Conservation (phyloP, 1,140 invertebrate genomes). For the Homarus americanus region DNA sequence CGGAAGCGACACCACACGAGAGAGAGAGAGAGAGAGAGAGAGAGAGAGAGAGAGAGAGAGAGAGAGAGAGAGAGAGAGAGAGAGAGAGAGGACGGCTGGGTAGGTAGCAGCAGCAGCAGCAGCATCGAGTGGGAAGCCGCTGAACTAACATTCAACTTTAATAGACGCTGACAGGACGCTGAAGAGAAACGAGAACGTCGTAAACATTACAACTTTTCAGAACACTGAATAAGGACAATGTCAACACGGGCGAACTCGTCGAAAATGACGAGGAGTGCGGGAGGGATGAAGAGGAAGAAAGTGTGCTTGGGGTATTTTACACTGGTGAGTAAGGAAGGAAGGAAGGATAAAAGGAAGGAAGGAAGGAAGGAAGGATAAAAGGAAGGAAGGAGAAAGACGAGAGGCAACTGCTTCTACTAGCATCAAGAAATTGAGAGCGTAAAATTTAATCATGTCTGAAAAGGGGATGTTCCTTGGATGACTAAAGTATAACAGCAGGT, state of each 20-base stretch:
- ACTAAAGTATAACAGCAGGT: neutral
- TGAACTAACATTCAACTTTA: constrained; percentile 45
- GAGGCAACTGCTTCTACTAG: neutral
- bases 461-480: constrained; percentile 4
- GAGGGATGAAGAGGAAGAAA: too few relatives aligned
- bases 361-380: neutral
- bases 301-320: too few relatives aligned
- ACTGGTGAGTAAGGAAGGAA: neutral
- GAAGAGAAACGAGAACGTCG: constrained; percentile 19
- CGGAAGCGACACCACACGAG: too few relatives aligned
- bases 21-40: neutral
- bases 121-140: constrained; percentile 8
- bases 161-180: constrained; percentile 34
- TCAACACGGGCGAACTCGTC: neutral
- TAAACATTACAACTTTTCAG: constrained; percentile 34
- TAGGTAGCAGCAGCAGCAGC: neutral
- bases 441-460: constrained; percentile 41
- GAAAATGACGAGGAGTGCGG: neutral
- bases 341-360: neutral
- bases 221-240: constrained; percentile 28
- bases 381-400: neutral
- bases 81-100: constrained; percentile 2
- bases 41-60: constrained; percentile 15
- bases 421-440: neutral
- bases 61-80: constrained; percentile 13